A percentile compares a stretch with the other conserved stretches of the same genome.
phyloP scores from a whole-genome alignment of 2,113 vertebrate genomes.

The Epinephelus lanceolatus region DNA sequence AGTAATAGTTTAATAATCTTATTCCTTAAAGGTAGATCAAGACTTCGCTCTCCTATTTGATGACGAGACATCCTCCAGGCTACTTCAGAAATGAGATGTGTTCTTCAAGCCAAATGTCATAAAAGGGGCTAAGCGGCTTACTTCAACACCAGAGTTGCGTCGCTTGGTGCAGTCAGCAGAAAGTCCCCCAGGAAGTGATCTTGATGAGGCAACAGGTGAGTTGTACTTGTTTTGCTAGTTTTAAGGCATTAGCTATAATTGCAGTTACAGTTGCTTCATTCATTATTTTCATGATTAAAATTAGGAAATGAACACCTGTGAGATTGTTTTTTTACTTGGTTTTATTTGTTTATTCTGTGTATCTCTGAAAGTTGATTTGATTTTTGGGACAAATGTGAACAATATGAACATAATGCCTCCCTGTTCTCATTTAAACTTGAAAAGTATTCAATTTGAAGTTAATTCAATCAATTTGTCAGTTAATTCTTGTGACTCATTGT shows the following conservation, averaged over 20 bases:
- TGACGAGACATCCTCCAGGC: neutral
- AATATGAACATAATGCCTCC: too few relatives aligned
- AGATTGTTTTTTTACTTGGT: neutral
- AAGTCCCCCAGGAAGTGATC: neutral
- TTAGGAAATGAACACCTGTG: neutral
- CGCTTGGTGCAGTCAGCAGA: neutral
- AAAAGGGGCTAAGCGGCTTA: neutral
- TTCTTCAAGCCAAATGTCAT: neutral
- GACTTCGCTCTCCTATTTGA: neutral
- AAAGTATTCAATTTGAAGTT: too few relatives aligned
- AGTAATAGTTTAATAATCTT: neutral
- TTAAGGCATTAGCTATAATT: neutral
- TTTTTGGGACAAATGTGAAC: too few relatives aligned
- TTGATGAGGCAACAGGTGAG: neutral
- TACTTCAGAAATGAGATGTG: neutral
- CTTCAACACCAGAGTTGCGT: neutral
- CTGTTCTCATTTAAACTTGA: too few relatives aligned
- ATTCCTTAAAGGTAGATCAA: neutral
- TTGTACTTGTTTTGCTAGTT: neutral
- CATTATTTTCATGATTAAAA: neutral
- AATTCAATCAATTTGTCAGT: neutral
- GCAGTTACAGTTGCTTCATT: neutral
- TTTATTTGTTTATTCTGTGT: too few relatives aligned
- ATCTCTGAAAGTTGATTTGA: too few relatives aligned
- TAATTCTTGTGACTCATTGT: neutral